Conservation (phyloP, 1,140 invertebrate genomes). For the Sesamia nonagrioides region DNA sequence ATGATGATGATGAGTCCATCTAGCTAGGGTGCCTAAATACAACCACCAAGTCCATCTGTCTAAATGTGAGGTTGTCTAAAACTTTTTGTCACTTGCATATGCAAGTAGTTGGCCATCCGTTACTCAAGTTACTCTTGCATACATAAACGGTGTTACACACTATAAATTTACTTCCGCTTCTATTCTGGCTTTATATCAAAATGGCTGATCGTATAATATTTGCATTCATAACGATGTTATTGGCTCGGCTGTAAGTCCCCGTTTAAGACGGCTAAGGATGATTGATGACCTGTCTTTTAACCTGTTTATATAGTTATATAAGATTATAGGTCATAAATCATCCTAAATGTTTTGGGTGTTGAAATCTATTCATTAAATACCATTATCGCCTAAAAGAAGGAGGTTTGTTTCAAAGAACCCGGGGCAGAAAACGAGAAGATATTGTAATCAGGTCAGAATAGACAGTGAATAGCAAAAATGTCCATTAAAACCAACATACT, state of each 20-base stretch:
- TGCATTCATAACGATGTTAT: conserved; percentile 7
- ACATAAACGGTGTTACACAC: conserved; percentile 24
- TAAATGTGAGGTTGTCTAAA: neutral
- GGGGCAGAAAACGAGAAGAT: too few species aligned
- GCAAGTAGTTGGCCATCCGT: conserved; percentile 16
- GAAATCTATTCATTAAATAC: neutral
- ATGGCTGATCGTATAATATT: neutral
- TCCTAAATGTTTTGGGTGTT: neutral
- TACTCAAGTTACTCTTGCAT: conserved; percentile 17
- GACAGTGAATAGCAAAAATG: too few species aligned
- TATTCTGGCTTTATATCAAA: conserved; percentile 16
- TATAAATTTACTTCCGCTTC: conserved; percentile 8
- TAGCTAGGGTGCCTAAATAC: too few species aligned
- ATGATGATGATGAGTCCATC: too few species aligned
- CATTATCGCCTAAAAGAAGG: neutral
- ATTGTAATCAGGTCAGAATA: too few species aligned
- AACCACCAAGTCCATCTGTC: too few species aligned
- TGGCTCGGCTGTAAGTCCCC: neutral
- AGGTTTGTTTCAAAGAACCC: too few species aligned
- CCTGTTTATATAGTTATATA: neutral
- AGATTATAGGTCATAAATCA: neutral
- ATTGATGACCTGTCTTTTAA: neutral
- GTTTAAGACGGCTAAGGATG: conserved; percentile 3
- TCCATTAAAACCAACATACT: too few species aligned
- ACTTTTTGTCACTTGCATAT: conserved; percentile 38